These are phyloP conservation scores for Vanessa atalanta DNA, from an alignment of 1,140 invertebrate species.

Conservation along the genomic window DNA sequence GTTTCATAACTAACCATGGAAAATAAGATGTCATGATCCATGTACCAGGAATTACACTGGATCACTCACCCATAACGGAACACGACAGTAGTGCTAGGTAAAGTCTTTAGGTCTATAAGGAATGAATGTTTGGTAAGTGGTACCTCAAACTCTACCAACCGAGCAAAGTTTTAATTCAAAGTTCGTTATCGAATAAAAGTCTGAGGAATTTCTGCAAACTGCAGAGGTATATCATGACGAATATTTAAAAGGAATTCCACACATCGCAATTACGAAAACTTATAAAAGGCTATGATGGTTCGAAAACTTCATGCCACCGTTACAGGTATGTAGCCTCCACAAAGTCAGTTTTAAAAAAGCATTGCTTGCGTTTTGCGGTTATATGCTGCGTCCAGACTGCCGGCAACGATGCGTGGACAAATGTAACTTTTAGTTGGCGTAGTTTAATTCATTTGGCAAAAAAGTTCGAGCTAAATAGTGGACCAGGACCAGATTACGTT, in stretches of 20 bases:
- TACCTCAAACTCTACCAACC: too few species aligned
- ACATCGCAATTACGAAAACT: background rate
- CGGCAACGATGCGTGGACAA: slow-evolving; percentile 13
- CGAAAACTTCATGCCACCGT: slow-evolving; percentile 11
- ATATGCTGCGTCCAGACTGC: slow-evolving; percentile 5
- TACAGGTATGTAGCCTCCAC: slow-evolving; percentile 10
- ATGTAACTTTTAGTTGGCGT: slow-evolving; percentile 14
- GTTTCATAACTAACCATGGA: background rate
- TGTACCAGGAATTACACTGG: too few species aligned
- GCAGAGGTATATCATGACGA: background rate
- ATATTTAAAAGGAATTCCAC: background rate
- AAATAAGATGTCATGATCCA: background rate
- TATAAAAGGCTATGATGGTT: background rate
- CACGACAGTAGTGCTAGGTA: too few species aligned
- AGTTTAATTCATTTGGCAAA: slow-evolving; percentile 17
- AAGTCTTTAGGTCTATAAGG: too few species aligned
- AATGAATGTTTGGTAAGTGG: too few species aligned
- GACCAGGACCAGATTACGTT: background rate
- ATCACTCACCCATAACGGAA: too few species aligned
- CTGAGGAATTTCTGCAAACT: too few species aligned
- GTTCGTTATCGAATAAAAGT: too few species aligned
- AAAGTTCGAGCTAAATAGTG: slow-evolving; percentile 1
- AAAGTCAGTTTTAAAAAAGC: slow-evolving; percentile 11
- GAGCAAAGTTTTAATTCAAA: background rate
- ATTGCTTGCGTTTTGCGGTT: slow-evolving; percentile 12